Evolutionary conservation across 2,888 invertebrate species (phyloP).

Genomic region (Aplocera efformata): DNA sequence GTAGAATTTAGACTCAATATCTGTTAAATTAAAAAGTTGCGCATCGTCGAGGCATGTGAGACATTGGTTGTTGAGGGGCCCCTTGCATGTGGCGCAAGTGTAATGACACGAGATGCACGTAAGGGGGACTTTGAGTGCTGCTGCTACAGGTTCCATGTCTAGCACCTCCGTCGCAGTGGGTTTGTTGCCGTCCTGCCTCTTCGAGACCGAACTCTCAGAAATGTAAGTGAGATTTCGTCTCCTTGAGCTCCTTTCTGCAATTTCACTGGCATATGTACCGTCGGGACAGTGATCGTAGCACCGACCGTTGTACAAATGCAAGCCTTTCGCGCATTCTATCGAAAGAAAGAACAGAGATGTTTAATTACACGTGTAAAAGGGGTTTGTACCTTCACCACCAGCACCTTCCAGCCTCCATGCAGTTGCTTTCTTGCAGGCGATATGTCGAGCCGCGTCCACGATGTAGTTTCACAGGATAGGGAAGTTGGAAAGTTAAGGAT

Average conservation of each 20-base stretch:
- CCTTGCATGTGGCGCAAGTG: slow-evolving; percentile 85
- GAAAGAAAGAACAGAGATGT: slow-evolving; percentile 67
- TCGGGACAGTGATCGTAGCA: slow-evolving; percentile 82
- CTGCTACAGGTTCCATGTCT: slow-evolving; percentile 55
- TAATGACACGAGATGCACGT: slow-evolving; percentile 87
- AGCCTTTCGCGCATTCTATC: slow-evolving; percentile 84
- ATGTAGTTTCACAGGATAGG: slow-evolving; percentile 46
- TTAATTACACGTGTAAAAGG: slow-evolving; percentile 54
- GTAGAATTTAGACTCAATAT: slow-evolving; percentile 60
- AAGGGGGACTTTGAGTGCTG: slow-evolving; percentile 47
- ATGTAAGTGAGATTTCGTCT: slow-evolving; percentile 64
- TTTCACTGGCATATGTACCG: slow-evolving; percentile 69
- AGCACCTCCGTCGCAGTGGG: slow-evolving; percentile 53
- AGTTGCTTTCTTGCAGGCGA: slow-evolving; percentile 56
- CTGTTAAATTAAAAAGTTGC: slow-evolving; percentile 65
- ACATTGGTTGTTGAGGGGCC: slow-evolving; percentile 86
- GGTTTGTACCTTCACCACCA: slow-evolving; percentile 66
- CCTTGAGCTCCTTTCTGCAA: slow-evolving; percentile 59
- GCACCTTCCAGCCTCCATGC: slow-evolving; percentile 74
- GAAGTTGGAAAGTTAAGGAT: slow-evolving; percentile 44
- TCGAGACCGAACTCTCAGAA: slow-evolving; percentile 48
- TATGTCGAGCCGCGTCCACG: slow-evolving; percentile 59
- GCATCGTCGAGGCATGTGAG: slow-evolving; percentile 84
- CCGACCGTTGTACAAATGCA: slow-evolving; percentile 80
- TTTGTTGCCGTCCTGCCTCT: slow-evolving; percentile 47